Base-by-base conservation (phyloP, 2,888 invertebrate species). In the Parascotia fuliginaria region DNA sequence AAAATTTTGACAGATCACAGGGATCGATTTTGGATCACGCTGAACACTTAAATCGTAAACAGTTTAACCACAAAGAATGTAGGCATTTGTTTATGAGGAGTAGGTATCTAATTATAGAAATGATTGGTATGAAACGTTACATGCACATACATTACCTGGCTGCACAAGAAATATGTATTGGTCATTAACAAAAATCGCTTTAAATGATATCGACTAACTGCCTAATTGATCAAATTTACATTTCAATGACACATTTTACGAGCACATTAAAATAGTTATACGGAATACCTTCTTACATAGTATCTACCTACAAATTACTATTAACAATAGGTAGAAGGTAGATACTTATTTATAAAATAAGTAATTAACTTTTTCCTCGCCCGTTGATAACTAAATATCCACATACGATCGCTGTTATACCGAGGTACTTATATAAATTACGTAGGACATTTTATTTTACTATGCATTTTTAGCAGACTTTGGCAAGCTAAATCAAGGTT, bases 71-170 rank as follows among this genome's bases (percentile, higher is more conserved):
- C 45, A 55, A 22, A 36, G 38, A 55, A 47, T 28, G 36, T 48
- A 42, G 43, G 51, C 44, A 40, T 45, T 45, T 12, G 13, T 12
- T 9, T 31, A 14, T 15, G 15, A 11, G 24, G 13, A 7, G 33
- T 7, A 46, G 12, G 45, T 34, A 36, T 53, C 47, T 64, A 64
- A 54, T 41, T 60, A 54, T 64, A 64, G 63, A 60, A 54, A 46
- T 52, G 63, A 57, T 60, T 64, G 60, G 19, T n/a, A 28, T 47
- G 46, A 50, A 63, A 47, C 46, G 32, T 15, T 46, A 54, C 64
- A 54, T 64, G n/a, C n/a, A 54, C 48, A 28, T 19, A 19, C 19
- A 19, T 19, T 19, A 19, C 7, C 24, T 24, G 7, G 7, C 24
- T 47, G 47, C 41, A 39, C 12, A 28, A 47, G 47, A 60, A 39